A percentile compares a stretch with the other conserved stretches of the same genome.
Conservation (phyloP, 37 sponge, comb jelly and placozoan genomes). For the Cliona cf. orientalis region DNA sequence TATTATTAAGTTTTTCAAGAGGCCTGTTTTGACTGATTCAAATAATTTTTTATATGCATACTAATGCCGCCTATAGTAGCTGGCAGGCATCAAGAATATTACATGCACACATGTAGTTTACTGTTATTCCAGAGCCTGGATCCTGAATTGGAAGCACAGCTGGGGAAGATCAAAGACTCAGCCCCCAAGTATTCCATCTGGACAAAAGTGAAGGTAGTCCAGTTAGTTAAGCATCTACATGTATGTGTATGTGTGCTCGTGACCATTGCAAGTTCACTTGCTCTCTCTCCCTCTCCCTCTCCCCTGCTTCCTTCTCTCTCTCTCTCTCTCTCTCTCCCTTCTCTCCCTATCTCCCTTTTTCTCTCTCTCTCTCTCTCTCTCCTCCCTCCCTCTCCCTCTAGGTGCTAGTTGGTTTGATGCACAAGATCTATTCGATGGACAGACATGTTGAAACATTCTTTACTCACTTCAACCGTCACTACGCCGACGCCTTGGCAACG, state of each 20-base stretch:
- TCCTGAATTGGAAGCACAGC: slow-evolving; percentile 70
- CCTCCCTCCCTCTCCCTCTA: not conserved
- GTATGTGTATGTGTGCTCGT: not conserved
- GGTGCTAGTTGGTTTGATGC: slow-evolving; percentile 19
- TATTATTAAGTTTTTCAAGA: no score
- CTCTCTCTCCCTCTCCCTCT: not conserved
- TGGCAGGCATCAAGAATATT: no score
- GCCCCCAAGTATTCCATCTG: slow-evolving; percentile 73
- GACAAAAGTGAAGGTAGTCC: slow-evolving; percentile 73
- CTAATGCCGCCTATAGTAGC: no score
- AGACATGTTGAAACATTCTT: slow-evolving; percentile 73
- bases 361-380: not conserved
- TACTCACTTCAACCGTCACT: slow-evolving; percentile 72
- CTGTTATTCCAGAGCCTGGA: slow-evolving; percentile 54
- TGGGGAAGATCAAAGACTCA: slow-evolving; percentile 59
- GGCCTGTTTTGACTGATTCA: no score
- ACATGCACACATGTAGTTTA: no score
- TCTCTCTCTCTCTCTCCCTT: no score
- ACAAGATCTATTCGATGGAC: slow-evolving; percentile 80
- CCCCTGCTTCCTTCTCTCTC: no score
- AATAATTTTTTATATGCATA: no score
- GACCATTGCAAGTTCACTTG: not conserved
- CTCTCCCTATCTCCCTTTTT: no score
- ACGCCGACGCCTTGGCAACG: slow-evolving; percentile 59
- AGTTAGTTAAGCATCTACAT: not conserved